Conservation (phyloP, 2,797 vertebrate genomes). For the Anguilla anguilla region DNA sequence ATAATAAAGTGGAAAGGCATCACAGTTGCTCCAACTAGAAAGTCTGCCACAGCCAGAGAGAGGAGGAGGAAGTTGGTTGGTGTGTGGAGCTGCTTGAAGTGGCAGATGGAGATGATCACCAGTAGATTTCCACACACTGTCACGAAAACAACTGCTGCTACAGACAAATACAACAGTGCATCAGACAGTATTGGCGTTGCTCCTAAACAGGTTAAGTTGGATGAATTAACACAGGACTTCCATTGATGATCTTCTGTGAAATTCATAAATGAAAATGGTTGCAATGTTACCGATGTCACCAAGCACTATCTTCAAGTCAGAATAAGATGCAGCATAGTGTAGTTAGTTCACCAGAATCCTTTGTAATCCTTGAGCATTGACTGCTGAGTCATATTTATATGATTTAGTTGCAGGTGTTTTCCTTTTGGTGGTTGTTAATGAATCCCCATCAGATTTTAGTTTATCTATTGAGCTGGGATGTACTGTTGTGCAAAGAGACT, state of each 20-base stretch:
- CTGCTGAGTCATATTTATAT: not conserved
- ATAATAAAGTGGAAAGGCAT: conserved; percentile 46
- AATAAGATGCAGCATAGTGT: no score
- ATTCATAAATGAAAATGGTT: not conserved
- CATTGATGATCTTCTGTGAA: not conserved
- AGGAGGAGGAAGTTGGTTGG: conserved; percentile 47
- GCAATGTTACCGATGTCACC: not conserved
- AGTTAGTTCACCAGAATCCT: not conserved
- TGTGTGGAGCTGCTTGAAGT: conserved; percentile 52
- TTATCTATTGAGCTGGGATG: not conserved
- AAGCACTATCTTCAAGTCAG: no score
- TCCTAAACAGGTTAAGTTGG: not conserved
- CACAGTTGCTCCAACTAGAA: conserved; percentile 44
- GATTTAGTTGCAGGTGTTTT: not conserved
- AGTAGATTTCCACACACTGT: conserved; percentile 52
- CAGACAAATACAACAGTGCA: conserved; percentile 36
- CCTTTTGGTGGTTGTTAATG: not conserved
- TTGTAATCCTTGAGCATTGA: not conserved
- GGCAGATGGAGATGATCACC: conserved; percentile 43
- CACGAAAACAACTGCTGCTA: conserved; percentile 42
- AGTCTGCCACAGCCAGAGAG: conserved; percentile 45
- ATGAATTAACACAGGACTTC: not conserved
- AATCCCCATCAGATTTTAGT: not conserved
- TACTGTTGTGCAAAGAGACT: no score
- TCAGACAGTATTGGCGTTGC: not conserved